Evolutionary conservation across 2,888 invertebrate genomes (phyloP).

Genomic region (Noctua comes): DNA sequence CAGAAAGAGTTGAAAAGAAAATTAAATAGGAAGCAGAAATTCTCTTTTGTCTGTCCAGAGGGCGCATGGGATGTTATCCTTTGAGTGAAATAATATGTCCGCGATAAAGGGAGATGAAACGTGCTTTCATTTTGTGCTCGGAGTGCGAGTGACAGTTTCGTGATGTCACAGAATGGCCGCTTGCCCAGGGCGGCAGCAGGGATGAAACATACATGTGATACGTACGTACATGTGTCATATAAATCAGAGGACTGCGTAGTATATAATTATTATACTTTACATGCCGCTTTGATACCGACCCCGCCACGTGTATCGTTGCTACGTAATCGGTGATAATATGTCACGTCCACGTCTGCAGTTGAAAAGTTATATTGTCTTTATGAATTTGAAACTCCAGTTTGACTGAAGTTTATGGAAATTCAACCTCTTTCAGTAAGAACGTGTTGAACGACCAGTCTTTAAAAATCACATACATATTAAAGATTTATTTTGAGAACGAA

Average conservation of each 20-base stretch:
- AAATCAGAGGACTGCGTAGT: constrained; percentile 71
- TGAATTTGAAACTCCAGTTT: constrained; percentile 5
- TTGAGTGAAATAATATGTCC: constrained; percentile 77
- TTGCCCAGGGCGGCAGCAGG: constrained; percentile 52
- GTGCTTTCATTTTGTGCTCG: constrained; percentile 78
- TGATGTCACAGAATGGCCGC: constrained; percentile 75
- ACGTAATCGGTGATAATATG: constrained; percentile 34
- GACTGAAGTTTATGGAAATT: constrained; percentile 12
- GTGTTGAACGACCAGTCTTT: constrained; percentile 8
- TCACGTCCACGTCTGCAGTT: constrained; percentile 17
- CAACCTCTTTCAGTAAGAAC: background rate
- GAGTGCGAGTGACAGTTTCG: constrained; percentile 78
- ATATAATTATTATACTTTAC: constrained; percentile 35
- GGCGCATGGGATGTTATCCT: constrained; percentile 69
- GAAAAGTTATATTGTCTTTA: background rate
- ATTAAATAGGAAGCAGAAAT: constrained; percentile 61
- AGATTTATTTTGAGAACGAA: constrained; percentile 67
- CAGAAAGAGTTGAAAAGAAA: constrained; percentile 54
- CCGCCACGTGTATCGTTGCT: constrained; percentile 46
- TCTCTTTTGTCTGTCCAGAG: constrained; percentile 65
- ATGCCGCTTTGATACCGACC: constrained; percentile 43
- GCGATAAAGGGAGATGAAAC: constrained; percentile 80
- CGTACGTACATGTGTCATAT: constrained; percentile 68
- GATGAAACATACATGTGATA: constrained; percentile 64
- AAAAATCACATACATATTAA: constrained; percentile 61